Conservation (phyloP, 2,797 vertebrate genomes). For the Miopithecus talapoin region DNA sequence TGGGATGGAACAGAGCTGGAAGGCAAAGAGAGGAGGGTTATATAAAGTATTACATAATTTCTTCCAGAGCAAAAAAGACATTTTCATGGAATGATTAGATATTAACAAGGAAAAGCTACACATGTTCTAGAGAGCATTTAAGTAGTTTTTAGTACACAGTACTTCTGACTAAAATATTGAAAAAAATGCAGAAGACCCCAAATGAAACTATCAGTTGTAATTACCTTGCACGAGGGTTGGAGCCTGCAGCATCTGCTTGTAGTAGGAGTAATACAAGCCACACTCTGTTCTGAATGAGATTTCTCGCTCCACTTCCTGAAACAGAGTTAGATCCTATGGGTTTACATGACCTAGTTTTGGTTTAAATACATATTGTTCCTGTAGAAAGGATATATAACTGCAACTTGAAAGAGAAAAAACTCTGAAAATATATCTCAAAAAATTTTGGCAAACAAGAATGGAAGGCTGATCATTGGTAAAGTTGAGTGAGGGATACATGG, state of each 20-base stretch:
- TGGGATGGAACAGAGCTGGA: neutral
- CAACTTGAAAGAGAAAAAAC: neutral
- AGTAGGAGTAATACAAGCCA: slow-evolving; percentile 99
- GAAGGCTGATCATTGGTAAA: neutral
- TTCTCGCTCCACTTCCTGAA: slow-evolving; percentile 97
- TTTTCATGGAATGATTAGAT: neutral
- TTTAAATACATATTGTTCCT: neutral
- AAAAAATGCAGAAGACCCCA: neutral
- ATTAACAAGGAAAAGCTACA: neutral
- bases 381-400: neutral
- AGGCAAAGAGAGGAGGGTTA: neutral
- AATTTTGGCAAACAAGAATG: neutral
- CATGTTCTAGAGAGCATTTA: neutral
- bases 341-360: neutral
- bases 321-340: slow-evolving; percentile 64
- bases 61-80: neutral
- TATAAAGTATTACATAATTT: neutral
- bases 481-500: neutral
- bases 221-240: slow-evolving; percentile 94
- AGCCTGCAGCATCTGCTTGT: slow-evolving; percentile 96
- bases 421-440: neutral
- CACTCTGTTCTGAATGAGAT: slow-evolving; percentile 99
- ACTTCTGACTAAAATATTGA: neutral
- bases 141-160: neutral
- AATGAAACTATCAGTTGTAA: neutral